These are phyloP conservation scores for Gibbula magus DNA, from an alignment of 2,888 invertebrate species.

Conservation along the genomic window DNA sequence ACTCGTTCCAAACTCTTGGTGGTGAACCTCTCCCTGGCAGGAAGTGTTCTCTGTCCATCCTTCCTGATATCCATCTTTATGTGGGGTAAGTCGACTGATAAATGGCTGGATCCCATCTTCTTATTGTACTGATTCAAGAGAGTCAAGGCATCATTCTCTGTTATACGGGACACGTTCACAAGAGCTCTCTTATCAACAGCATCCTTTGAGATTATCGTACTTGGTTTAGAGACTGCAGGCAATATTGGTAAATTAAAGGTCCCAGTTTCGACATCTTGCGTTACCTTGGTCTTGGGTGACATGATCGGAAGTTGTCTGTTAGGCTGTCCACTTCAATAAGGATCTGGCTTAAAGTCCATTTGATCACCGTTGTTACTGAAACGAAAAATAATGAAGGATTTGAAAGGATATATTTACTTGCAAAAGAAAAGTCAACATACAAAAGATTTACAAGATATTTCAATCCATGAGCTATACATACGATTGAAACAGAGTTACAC, in stretches of 20 bases:
- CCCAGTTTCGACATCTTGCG: background rate
- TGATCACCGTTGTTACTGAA: no score
- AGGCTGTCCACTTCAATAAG: background rate
- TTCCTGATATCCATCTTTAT: constrained; percentile 9
- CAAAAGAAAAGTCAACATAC: no score
- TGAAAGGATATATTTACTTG: no score
- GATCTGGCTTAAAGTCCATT: no score
- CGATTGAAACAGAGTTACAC: no score
- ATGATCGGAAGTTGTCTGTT: background rate
- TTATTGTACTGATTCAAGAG: constrained; percentile 49
- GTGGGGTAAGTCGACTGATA: constrained; percentile 37
- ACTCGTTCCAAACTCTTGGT: constrained; percentile 21
- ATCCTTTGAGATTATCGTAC: background rate
- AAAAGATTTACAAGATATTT: no score
- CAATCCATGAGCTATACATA: no score
- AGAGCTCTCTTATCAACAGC: background rate
- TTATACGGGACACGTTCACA: background rate
- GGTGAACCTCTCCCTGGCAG: constrained; percentile 38
- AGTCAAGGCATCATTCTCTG: constrained; percentile 37
- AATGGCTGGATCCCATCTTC: background rate
- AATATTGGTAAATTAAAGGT: background rate
- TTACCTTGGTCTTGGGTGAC: background rate
- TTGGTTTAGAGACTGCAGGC: background rate
- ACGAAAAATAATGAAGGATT: no score
- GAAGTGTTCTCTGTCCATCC: constrained; percentile 27